Base-by-base conservation (phyloP, 2,113 vertebrate genomes). In the Oncorhynchus nerka region DNA sequence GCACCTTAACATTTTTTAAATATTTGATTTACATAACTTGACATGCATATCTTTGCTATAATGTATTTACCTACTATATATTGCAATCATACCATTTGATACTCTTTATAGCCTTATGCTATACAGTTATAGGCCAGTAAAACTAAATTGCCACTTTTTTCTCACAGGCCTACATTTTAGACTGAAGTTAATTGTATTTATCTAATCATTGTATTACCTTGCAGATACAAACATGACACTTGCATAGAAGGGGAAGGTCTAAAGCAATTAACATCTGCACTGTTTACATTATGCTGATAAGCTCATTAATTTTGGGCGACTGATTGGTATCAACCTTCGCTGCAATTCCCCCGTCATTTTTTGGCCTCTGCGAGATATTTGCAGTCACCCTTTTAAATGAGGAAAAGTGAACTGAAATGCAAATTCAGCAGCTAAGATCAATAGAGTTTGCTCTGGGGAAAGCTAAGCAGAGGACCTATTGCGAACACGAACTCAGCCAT, bases 331-430 rank as follows among this genome's bases (percentile, higher is more conserved):
- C 88, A 81, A 76, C 83, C 74, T 82, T 74, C 61, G 39, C 73
- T 73, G 74, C 75, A 81, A 83, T 85, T 86, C 81, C 88, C 86
- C 61, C 79, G 84, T 78, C 81, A 75, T 68, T 76, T 85, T 92
- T 89, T 85, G 84, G 90, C 83, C 83, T 82, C 77, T 76, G 75
- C 82, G 81, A 90, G 87, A 88, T 89, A 91, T 90, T 86, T 78
- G 85, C 88, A 89, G 89, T 91, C 88, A 90, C 82, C 83, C 83
- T 90, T 90, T 91, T 88, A 86, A 91, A 89, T 88, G 87, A 93
- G 86, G 57, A 86, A 80, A 83, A 85, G 89, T 87, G 81, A 88
- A 84, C 87, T 85, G 84, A 89, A 92, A 92, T 92, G 89, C 90
- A 84, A 91, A 92, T 93, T 89, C 87, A 88, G 84, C 85, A 79